These are phyloP conservation scores for Villa cingulata DNA, from an alignment of 2,888 invertebrate species.

Conservation along the genomic window DNA sequence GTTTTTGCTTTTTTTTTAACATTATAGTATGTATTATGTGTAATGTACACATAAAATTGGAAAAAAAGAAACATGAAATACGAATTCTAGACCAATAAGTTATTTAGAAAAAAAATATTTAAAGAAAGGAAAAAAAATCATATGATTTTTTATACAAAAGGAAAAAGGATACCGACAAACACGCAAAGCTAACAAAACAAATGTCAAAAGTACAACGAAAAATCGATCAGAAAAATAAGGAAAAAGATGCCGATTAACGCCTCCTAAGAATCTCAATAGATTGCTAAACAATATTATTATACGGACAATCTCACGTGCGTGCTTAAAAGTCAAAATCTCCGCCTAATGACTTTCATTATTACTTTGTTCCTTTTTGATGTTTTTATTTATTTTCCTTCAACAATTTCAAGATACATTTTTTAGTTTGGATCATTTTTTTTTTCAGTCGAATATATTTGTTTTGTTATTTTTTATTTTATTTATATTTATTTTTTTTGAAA, in stretches of 20 bases:
- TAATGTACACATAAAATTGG: too few species aligned
- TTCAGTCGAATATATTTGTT: too few species aligned
- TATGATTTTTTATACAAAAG: too few species aligned
- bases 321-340: conserved; percentile 6
- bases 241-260: conserved; percentile 1
- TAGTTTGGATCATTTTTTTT: too few species aligned
- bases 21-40: too few species aligned
- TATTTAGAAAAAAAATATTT: too few species aligned
- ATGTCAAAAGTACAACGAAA: not conserved
- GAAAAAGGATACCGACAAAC: not conserved
- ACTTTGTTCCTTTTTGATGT: not conserved
- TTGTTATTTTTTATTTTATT: not conserved
- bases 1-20: too few species aligned
- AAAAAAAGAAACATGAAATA: too few species aligned
- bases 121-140: not conserved
- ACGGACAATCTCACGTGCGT: not conserved
- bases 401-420: not conserved
- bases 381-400: not conserved
- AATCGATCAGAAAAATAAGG: conserved; percentile 6
- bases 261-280: not conserved
- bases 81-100: too few species aligned
- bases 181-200: not conserved
- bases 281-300: not conserved
- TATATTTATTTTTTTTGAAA: not conserved
- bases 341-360: conserved; percentile 10